Conservation (phyloP, 1,140 invertebrate genomes). For the Zaprionus africanus region DNA sequence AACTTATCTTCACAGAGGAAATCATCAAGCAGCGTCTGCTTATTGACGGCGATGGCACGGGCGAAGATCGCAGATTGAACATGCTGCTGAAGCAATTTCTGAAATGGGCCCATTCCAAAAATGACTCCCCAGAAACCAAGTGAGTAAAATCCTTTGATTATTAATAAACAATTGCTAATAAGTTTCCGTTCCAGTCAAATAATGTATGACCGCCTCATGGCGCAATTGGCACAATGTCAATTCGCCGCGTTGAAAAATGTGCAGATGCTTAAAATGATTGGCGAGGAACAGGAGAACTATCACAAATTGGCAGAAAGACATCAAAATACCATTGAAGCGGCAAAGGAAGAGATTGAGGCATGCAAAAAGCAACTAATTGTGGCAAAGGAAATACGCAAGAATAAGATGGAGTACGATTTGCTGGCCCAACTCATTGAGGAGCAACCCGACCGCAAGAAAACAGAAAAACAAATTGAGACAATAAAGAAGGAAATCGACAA, state of each 20-base stretch:
- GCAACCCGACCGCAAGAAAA: constrained; percentile 94
- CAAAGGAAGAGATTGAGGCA: constrained; percentile 90
- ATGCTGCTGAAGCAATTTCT: constrained; percentile 94
- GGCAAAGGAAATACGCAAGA: constrained; percentile 93
- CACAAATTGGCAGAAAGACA: constrained; percentile 91
- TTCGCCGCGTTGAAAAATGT: constrained; percentile 94
- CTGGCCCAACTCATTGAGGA: constrained; percentile 95
- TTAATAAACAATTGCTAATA: not conserved
- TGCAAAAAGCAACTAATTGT: constrained; percentile 91
- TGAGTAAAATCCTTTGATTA: constrained; percentile 72
- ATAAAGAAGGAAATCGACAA: constrained; percentile 90
- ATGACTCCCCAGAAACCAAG: constrained; percentile 89
- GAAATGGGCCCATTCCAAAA: constrained; percentile 92
- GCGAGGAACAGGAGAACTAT: constrained; percentile 93
- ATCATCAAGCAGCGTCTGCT: constrained; percentile 94
- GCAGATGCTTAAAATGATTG: constrained; percentile 91
- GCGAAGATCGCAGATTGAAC: constrained; percentile 95
- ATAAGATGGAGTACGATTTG: constrained; percentile 96
- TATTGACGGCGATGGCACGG: constrained; percentile 98
- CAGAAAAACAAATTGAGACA: constrained; percentile 89
- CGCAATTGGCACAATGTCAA: constrained; percentile 94
- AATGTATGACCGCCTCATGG: constrained; percentile 92
- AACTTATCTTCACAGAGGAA: constrained; percentile 88
- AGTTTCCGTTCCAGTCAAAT: constrained; percentile 85
- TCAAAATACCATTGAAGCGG: constrained; percentile 90